Evolutionary conservation across 2,113 vertebrate genomes (phyloP).

Genomic region (Artemisiospiza belli): DNA sequence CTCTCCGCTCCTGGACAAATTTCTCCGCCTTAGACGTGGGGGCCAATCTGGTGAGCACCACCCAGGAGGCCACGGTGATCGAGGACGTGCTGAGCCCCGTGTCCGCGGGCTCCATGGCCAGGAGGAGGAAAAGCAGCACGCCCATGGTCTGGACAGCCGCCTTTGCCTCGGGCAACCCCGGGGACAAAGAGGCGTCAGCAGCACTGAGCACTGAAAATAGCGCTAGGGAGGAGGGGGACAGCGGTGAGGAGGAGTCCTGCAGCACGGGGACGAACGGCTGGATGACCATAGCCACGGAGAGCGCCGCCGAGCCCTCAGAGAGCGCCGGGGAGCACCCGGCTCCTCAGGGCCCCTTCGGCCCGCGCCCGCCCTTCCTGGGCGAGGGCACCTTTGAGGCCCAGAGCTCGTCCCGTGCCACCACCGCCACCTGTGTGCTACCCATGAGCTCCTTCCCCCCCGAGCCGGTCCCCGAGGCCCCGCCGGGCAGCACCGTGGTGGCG

Average conservation of each 20-base stretch:
- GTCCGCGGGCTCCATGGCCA: not conserved
- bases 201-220: accelerated
- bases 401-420: accelerated
- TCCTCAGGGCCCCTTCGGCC: not conserved
- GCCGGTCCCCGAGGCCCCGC: not conserved
- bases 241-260: not conserved
- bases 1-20: constrained; percentile 8
- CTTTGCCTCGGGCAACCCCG: accelerated
- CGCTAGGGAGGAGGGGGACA: not conserved
- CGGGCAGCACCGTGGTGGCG: not conserved
- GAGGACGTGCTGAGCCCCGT: constrained; percentile 18
- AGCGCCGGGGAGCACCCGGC: accelerated
- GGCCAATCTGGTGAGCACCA: constrained; percentile 21
- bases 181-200: not conserved
- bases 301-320: accelerated
- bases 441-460: not conserved
- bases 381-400: accelerated
- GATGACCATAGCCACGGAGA: constrained; percentile 21
- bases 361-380: not conserved
- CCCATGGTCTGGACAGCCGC: not conserved
- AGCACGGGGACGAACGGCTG: not conserved
- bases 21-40: not conserved
- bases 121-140: constrained; percentile 2
- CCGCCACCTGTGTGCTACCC: not conserved
- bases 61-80: not conserved